phyloP scores from a whole-genome alignment of 2,113 vertebrate species.

The Ptilonorhynchus violaceus region DNA sequence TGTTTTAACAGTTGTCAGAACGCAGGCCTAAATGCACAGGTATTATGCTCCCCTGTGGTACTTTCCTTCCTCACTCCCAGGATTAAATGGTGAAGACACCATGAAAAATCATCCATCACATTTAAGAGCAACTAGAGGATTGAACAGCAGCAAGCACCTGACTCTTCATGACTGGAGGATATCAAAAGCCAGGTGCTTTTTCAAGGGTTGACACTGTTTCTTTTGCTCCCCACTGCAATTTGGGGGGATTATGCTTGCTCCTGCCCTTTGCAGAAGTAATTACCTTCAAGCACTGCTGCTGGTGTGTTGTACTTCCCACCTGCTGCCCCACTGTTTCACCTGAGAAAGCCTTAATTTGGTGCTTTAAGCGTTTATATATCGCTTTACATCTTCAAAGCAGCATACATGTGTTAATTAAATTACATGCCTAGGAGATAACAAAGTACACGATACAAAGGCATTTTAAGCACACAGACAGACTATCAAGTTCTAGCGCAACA shows the following conservation, averaged over 20 bases:
- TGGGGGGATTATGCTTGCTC: background rate
- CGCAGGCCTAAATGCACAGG: background rate
- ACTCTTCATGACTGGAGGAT: background rate
- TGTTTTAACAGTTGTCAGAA: background rate
- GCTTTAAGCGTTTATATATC: slow-evolving; percentile 12
- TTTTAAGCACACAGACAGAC: slow-evolving; percentile 51
- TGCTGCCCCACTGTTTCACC: slow-evolving; percentile 9
- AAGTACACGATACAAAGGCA: slow-evolving; percentile 52
- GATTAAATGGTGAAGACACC: background rate
- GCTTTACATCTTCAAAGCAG: slow-evolving; percentile 50
- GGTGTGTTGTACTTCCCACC: background rate
- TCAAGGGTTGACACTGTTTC: background rate
- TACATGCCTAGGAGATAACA: slow-evolving; percentile 55
- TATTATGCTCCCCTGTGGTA: background rate
- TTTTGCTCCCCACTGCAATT: background rate
- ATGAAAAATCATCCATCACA: background rate
- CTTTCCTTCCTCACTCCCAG: background rate
- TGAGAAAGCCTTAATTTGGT: slow-evolving; percentile 19
- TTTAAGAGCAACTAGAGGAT: background rate
- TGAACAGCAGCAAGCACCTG: background rate
- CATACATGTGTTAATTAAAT: slow-evolving; percentile 53
- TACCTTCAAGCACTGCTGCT: background rate
- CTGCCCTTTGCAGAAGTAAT: background rate
- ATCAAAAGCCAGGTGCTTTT: background rate
- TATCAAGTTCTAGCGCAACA: slow-evolving; percentile 43